Conservation (phyloP, 2,113 vertebrate genomes). For the Mandrillus leucophaeus region DNA sequence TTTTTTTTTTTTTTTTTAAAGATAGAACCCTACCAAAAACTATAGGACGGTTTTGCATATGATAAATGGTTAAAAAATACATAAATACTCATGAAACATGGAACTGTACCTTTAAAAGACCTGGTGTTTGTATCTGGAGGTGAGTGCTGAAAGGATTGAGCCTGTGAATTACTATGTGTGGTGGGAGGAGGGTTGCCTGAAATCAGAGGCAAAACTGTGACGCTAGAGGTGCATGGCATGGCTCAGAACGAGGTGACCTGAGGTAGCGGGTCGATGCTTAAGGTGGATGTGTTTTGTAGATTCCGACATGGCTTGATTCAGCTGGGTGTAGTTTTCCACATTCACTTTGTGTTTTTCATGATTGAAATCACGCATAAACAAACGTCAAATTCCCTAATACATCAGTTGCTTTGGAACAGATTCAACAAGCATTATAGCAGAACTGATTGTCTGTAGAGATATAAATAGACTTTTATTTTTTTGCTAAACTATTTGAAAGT, state of each 20-base stretch:
- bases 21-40: not conserved
- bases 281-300: not conserved
- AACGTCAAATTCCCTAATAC: not conserved
- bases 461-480: not conserved
- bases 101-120: not conserved
- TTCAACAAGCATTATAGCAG: not conserved
- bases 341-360: not conserved
- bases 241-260: not conserved
- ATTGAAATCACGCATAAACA: not conserved
- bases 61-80: not conserved
- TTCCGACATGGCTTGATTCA: not conserved
- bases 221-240: fast-evolving
- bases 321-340: not conserved
- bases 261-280: not conserved
- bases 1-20: not conserved
- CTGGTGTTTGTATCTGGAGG: not conserved
- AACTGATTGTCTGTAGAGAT: not conserved
- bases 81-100: not conserved
- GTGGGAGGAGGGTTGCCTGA: not conserved
- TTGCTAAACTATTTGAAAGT: not conserved
- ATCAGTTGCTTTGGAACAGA: not conserved
- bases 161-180: not conserved
- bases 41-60: not conserved
- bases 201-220: too few relatives aligned
- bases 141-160: not conserved